A percentile compares a stretch with the other conserved stretches of the same genome.
These are phyloP conservation scores for Microplitis demolitor DNA, from an alignment of 1,140 invertebrate genomes.

Conservation along the genomic window DNA sequence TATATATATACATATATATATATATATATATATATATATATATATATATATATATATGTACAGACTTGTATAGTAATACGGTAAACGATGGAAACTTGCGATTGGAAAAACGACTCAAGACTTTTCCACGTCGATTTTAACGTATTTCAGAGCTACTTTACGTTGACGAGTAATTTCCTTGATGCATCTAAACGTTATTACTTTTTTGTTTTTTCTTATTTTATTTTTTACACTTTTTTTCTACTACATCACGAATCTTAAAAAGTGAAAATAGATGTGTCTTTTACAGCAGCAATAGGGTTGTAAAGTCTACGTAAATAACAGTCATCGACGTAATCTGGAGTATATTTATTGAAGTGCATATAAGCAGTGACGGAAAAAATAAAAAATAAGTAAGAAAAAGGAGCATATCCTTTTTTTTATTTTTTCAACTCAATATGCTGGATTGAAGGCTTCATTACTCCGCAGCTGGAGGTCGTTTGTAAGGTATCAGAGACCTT, in stretches of 20 bases:
- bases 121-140: neutral
- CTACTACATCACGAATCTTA: neutral
- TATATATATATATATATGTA: too few relatives aligned
- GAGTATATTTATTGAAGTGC: too few relatives aligned
- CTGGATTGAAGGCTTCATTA: too few relatives aligned
- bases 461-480: neutral
- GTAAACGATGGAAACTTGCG: neutral
- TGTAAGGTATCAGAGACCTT: neutral
- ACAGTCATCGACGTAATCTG: too few relatives aligned
- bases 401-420: too few relatives aligned
- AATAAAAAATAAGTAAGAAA: too few relatives aligned
- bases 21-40: too few relatives aligned
- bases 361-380: too few relatives aligned
- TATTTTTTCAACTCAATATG: too few relatives aligned
- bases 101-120: conserved; percentile 17
- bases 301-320: too few relatives aligned
- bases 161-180: neutral
- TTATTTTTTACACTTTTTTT: neutral
- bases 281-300: neutral
- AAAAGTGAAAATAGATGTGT: neutral
- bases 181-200: conserved; percentile 13
- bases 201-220: neutral
- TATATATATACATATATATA: too few relatives aligned
- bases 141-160: conserved; percentile 3
- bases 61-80: too few relatives aligned